phyloP scores from a whole-genome alignment of 2,888 invertebrate species.

The Timandra comae region DNA sequence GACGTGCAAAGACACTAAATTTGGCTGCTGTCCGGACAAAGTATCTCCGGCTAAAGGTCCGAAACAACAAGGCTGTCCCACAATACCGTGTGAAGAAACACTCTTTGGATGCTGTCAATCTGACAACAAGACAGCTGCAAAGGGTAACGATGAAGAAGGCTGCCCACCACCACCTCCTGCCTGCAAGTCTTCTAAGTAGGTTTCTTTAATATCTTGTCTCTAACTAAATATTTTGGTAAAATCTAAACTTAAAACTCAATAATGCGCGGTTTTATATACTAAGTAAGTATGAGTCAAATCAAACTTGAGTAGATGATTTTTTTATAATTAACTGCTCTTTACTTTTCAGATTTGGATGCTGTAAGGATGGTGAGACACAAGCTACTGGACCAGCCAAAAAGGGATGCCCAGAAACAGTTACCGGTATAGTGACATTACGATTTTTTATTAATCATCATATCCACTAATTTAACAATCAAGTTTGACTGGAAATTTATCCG shows the following conservation, averaged over 20 bases:
- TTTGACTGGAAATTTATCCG: background rate
- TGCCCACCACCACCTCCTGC: conserved; percentile 83
- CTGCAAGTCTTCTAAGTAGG: conserved; percentile 76
- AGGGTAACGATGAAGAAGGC: conserved; percentile 89
- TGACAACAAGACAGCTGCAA: conserved; percentile 85
- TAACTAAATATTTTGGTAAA: too few relatives aligned
- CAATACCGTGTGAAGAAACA: conserved; percentile 83
- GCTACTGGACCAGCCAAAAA: conserved; percentile 79
- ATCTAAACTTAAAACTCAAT: too few relatives aligned
- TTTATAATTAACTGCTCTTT: too few relatives aligned
- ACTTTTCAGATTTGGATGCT: conserved; percentile 81
- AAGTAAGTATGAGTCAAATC: too few relatives aligned
- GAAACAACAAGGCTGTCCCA: conserved; percentile 85
- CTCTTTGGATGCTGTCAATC: conserved; percentile 90
- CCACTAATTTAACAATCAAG: background rate
- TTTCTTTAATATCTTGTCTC: too few relatives aligned
- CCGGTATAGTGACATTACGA: conserved; percentile 22
- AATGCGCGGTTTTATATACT: too few relatives aligned
- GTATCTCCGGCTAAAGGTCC: conserved; percentile 86
- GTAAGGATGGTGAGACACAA: conserved; percentile 80
- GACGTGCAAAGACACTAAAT: conserved; percentile 85
- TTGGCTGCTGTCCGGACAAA: conserved; percentile 90
- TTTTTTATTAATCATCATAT: too few relatives aligned
- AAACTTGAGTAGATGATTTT: too few relatives aligned
- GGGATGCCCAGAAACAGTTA: conserved; percentile 62